Percentiles rank a stretch among this genome's conserved stretches.
phyloP scores from a whole-genome alignment of 2,113 vertebrate species.

The Todiramphus chloris region DNA sequence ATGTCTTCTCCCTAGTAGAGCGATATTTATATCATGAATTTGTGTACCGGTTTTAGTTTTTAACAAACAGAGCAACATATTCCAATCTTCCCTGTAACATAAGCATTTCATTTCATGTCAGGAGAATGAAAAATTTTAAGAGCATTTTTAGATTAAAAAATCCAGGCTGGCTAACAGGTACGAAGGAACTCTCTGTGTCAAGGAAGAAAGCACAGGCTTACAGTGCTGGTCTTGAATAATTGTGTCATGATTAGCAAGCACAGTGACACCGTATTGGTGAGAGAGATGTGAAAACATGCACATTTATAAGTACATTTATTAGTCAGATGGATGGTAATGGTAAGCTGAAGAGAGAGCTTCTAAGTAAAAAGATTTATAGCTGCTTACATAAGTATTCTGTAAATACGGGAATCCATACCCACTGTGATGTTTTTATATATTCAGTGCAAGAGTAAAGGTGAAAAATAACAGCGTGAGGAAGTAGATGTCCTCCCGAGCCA shows the following conservation, averaged over 20 bases:
- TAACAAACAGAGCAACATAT: not conserved
- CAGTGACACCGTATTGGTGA: not conserved
- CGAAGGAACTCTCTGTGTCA: not conserved
- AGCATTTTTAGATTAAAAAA: not conserved
- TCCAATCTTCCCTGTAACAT: not conserved
- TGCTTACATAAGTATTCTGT: slow-evolving; percentile 9
- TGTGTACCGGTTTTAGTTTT: not conserved
- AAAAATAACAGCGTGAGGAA: slow-evolving; percentile 24
- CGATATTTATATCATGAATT: slow-evolving; percentile 28
- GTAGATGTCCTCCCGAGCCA: not conserved
- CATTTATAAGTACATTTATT: slow-evolving; percentile 24
- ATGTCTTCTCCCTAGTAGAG: slow-evolving; percentile 48
- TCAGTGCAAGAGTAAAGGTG: not conserved
- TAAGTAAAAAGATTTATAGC: slow-evolving; percentile 8
- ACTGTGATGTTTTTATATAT: slow-evolving; percentile 21
- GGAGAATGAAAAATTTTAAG: not conserved
- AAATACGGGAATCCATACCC: slow-evolving; percentile 9
- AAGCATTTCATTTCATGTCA: not conserved
- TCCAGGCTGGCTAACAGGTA: not conserved
- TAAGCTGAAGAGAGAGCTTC: not conserved
- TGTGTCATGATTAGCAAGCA: not conserved
- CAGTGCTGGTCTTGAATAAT: not conserved
- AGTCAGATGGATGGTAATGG: slow-evolving; percentile 1
- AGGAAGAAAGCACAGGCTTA: not conserved
- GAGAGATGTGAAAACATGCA: not conserved